Evolutionary conservation across 2,113 vertebrate species (phyloP).

Genomic region (Glareola pratincola): DNA sequence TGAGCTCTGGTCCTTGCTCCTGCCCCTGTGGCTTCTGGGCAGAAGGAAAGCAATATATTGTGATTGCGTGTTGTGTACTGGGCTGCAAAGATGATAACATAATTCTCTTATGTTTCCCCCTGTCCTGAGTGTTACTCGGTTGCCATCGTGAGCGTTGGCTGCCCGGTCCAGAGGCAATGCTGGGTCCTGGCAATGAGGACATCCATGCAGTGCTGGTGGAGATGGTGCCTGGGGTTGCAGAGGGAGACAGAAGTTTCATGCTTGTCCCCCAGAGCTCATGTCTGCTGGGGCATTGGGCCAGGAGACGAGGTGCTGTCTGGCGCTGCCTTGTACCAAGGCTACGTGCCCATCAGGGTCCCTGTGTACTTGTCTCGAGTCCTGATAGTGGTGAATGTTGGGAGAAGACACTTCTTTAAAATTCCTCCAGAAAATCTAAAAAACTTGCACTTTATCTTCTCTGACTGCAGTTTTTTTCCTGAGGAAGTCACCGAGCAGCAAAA

Average conservation of each 20-base stretch:
- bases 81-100: neutral
- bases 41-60: neutral
- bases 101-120: neutral
- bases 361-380: neutral
- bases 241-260: neutral
- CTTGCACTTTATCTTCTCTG: neutral
- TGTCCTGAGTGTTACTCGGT: neutral
- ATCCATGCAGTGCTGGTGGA: neutral
- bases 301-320: neutral
- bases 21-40: neutral
- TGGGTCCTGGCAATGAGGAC: neutral
- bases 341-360: neutral
- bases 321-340: neutral
- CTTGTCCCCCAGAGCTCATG: neutral
- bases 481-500: neutral
- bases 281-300: neutral
- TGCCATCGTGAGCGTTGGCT: neutral
- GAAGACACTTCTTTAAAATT: neutral
- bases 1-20: neutral
- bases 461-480: neutral
- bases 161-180: accelerated
- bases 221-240: neutral
- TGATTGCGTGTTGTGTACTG: neutral
- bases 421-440: neutral
- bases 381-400: neutral